A percentile compares a stretch with the other conserved stretches of the same genome.
Evolutionary conservation across 2,888 invertebrate species (phyloP).

Genomic region (Tetramorium bicarinatum): DNA sequence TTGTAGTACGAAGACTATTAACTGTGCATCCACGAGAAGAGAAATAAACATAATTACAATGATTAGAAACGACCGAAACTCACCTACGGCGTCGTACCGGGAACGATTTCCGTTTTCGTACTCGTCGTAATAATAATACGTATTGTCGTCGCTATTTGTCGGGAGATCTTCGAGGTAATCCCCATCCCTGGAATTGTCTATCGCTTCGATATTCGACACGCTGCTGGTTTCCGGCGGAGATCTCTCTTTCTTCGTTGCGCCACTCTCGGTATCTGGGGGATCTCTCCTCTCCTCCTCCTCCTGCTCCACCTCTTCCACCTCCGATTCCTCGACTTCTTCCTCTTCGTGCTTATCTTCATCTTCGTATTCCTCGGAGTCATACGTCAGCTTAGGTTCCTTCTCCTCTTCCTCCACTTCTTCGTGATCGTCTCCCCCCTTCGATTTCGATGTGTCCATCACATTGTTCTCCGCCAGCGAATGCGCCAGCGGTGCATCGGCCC

Average conservation of each 20-base stretch:
- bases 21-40: not conserved
- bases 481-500: constrained; percentile 61
- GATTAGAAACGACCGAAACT: constrained; percentile 24
- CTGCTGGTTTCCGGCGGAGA: constrained; percentile 27
- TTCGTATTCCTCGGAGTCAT: constrained; percentile 64
- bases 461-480: constrained; percentile 74
- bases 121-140: constrained; percentile 82
- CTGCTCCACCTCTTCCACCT: constrained; percentile 59
- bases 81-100: constrained; percentile 67
- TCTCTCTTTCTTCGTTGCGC: constrained; percentile 48
- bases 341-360: constrained; percentile 69
- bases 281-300: constrained; percentile 62
- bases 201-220: constrained; percentile 16
- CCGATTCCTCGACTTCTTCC: constrained; percentile 69
- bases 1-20: not conserved
- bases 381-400: constrained; percentile 43
- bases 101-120: constrained; percentile 79
- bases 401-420: constrained; percentile 60
- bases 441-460: constrained; percentile 69
- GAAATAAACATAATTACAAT: not conserved
- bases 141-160: constrained; percentile 70
- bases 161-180: constrained; percentile 75
- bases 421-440: constrained; percentile 45
- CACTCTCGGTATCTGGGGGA: constrained; percentile 60
- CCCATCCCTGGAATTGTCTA: constrained; percentile 65